phyloP scores from a whole-genome alignment of 2,888 invertebrate genomes.

The Pristionchus mayeri region DNA sequence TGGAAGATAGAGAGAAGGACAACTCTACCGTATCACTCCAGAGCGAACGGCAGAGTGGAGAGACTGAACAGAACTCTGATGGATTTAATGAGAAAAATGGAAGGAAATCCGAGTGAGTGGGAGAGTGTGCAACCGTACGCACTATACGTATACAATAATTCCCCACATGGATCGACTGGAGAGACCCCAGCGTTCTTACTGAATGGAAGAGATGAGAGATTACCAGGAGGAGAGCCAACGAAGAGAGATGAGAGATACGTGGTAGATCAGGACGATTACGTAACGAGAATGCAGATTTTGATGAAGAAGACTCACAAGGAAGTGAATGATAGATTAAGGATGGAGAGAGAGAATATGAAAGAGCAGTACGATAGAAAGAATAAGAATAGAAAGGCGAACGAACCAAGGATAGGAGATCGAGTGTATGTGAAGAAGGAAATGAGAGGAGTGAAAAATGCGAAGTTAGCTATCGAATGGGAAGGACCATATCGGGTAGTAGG shows the following conservation, averaged over 20 bases:
- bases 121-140: not conserved
- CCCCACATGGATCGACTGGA: not conserved
- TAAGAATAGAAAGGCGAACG: not conserved
- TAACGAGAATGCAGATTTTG: not conserved
- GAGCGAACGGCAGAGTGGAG: slow-evolving; percentile 51
- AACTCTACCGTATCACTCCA: slow-evolving; percentile 48
- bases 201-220: slow-evolving; percentile 2
- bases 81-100: slow-evolving; percentile 33
- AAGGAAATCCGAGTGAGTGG: not conserved
- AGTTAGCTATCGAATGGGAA: too few relatives aligned
- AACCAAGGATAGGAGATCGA: not conserved
- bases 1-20: not conserved
- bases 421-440: not conserved
- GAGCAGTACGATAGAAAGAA: not conserved
- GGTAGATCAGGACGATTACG: not conserved
- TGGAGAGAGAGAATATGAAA: not conserved
- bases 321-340: not conserved
- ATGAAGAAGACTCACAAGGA: not conserved
- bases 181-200: not conserved
- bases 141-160: not conserved
- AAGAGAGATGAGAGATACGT: not conserved
- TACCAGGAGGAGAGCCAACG: not conserved
- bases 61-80: slow-evolving; percentile 30
- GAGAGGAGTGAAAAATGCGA: not conserved
- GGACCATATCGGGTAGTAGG: too few relatives aligned